A percentile compares a stretch with the other conserved stretches of the same genome.
Conservation (phyloP, 1,140 invertebrate genomes). For the Oncopodura yosiiana region DNA sequence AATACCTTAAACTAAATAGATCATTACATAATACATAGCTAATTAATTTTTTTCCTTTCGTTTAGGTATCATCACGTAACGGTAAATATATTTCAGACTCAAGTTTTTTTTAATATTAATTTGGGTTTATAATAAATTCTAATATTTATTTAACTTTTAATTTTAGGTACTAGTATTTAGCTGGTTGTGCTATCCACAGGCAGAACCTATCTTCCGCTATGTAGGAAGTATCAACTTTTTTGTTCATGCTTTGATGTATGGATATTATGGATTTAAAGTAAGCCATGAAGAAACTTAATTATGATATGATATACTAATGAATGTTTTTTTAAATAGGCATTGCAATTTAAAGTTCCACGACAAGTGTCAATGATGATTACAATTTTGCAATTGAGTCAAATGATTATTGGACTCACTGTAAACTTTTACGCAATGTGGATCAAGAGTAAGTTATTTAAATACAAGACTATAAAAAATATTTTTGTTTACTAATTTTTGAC, state of each 20-base stretch:
- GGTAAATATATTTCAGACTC: no score
- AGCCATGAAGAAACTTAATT: neutral
- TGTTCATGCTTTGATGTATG: constrained; percentile 29
- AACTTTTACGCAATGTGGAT: constrained; percentile 21
- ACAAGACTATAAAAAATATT: neutral
- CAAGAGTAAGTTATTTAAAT: constrained; percentile 11
- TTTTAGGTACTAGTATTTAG: constrained; percentile 24
- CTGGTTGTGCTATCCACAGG: constrained; percentile 27
- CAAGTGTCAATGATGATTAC: constrained; percentile 24
- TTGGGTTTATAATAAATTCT: no score
- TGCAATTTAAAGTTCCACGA: constrained; percentile 21
- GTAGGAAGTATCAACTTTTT: constrained; percentile 29
- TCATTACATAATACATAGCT: neutral
- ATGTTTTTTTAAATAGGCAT: constrained; percentile 12
- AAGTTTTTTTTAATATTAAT: no score
- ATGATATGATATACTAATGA: neutral
- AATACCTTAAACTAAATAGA: neutral
- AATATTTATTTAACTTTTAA: no score
- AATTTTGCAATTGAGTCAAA: constrained; percentile 24
- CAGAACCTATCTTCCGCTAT: constrained; percentile 26
- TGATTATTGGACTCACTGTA: constrained; percentile 23
- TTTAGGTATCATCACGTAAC: constrained; percentile 32
- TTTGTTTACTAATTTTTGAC: neutral
- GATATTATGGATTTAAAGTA: constrained; percentile 29
- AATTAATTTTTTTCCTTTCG: neutral